Base-by-base conservation (phyloP, 2,888 invertebrate species). In the Sesia bembeciformis region DNA sequence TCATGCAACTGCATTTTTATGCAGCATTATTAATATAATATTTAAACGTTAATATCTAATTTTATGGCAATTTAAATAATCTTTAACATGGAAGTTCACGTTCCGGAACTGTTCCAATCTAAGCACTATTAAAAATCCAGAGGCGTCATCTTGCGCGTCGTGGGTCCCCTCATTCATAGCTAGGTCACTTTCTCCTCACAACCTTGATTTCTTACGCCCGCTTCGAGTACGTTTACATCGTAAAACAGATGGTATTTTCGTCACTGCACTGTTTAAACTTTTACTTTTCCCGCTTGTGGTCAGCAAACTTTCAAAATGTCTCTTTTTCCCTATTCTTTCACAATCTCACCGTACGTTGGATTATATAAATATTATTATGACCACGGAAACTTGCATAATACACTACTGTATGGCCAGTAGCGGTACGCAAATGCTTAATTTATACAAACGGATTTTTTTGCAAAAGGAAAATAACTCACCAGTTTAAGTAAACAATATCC, bases 121-220 rank as follows among this genome's bases (percentile, higher is more conserved):
- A 23, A 2, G 23, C 23, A 23, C 43, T 6, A 43, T 46, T 8
- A 46, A 46, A 46, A 46, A 46, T 8, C 8, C 23, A 46, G n/a
- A 46, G 46, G 57, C 63, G 62, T 58, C 65, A 69, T 66, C 73
- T 73, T 68, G 62, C 64, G 72, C 71, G 68, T 50, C 39, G 65
- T 62, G 63, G 50, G 56, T 59, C 62, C 62, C 64, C 63, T 58
- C 68, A 61, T 65, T 66, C 72, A 61, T 62, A 71, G 74, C 78
- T 81, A 73, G 83, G 85, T 76, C 84, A 88, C 87, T 88, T 87
- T 87, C 87, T 84, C 86, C 70, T 65, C 60, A 72, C 84, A 84
- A 81, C 87, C 87, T 87, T 87, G 87, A 87, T 88, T 86, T 85
- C 84, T 84, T 83, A 72, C 73, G 64, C 59, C 62, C 60, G 60